Evolutionary conservation across 2,113 vertebrate species (phyloP).

Genomic region (Apaloderma vittatum): DNA sequence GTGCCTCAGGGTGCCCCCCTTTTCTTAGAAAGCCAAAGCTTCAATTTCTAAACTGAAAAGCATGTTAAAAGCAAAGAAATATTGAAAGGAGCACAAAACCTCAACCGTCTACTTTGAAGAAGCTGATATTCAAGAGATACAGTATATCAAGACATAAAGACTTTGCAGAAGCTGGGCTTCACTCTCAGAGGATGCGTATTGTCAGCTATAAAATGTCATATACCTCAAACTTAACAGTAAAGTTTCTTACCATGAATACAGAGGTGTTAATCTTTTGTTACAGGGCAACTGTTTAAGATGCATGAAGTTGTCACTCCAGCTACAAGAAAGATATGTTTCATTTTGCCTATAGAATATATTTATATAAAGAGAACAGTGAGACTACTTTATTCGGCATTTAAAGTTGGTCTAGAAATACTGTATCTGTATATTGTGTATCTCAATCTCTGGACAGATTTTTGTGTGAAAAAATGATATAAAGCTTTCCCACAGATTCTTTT

Average conservation of each 20-base stretch:
- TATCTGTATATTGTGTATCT: not conserved
- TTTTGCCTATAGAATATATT: not conserved
- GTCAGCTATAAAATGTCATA: not conserved
- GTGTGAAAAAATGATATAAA: not conserved
- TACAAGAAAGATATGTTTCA: not conserved
- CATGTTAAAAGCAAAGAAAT: not conserved
- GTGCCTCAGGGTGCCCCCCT: rapidly evolving
- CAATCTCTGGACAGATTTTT: not conserved
- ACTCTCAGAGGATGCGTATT: not conserved
- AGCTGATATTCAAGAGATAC: not conserved
- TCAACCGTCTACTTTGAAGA: not conserved
- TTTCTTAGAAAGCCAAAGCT: not conserved
- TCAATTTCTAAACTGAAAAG: not conserved
- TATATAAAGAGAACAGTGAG: not conserved
- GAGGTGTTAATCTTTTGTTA: slow-evolving; percentile 27
- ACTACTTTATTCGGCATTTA: not conserved
- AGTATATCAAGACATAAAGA: not conserved
- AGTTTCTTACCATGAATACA: not conserved
- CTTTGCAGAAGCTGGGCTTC: not conserved
- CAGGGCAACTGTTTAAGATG: not conserved
- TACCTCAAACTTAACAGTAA: not conserved
- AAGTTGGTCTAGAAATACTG: not conserved
- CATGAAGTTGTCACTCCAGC: not conserved
- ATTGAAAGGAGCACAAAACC: not conserved
- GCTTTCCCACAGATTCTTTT: not conserved